These are phyloP conservation scores for Mimumesa dahlbomi DNA, from an alignment of 2,888 invertebrate genomes.

Conservation along the genomic window DNA sequence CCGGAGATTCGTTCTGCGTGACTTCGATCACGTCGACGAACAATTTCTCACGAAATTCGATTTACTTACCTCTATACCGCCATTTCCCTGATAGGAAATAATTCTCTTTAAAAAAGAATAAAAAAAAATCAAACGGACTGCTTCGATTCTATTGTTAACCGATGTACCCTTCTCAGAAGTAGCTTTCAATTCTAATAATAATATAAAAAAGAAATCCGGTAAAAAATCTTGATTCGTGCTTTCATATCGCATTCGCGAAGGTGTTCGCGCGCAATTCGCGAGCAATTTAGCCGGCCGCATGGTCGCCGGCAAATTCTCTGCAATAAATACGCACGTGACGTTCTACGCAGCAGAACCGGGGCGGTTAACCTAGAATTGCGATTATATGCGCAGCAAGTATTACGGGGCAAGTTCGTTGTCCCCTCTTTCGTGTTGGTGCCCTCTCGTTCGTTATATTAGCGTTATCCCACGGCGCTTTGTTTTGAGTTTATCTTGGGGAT, in stretches of 20 bases:
- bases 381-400: constrained; percentile 55
- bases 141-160: too few relatives aligned
- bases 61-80: too few relatives aligned
- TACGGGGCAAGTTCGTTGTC: constrained; percentile 67
- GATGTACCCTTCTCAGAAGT: too few relatives aligned
- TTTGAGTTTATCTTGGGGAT: constrained; percentile 52
- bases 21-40: too few relatives aligned
- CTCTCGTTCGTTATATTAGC: constrained; percentile 53
- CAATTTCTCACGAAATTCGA: too few relatives aligned
- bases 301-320: constrained; percentile 32
- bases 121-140: too few relatives aligned
- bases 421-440: constrained; percentile 57
- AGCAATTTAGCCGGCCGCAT: constrained; percentile 13
- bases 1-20: too few relatives aligned
- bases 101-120: too few relatives aligned
- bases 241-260: constrained; percentile 12
- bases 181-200: too few relatives aligned
- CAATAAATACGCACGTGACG: constrained; percentile 43
- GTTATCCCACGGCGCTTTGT: constrained; percentile 51
- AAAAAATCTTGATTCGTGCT: too few relatives aligned
- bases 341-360: constrained; percentile 51
- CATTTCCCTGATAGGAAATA: too few relatives aligned
- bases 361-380: constrained; percentile 59
- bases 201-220: too few relatives aligned
- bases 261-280: constrained; percentile 22